phyloP scores from a whole-genome alignment of 2,113 vertebrate species.

The Ploceus nigricollis region DNA sequence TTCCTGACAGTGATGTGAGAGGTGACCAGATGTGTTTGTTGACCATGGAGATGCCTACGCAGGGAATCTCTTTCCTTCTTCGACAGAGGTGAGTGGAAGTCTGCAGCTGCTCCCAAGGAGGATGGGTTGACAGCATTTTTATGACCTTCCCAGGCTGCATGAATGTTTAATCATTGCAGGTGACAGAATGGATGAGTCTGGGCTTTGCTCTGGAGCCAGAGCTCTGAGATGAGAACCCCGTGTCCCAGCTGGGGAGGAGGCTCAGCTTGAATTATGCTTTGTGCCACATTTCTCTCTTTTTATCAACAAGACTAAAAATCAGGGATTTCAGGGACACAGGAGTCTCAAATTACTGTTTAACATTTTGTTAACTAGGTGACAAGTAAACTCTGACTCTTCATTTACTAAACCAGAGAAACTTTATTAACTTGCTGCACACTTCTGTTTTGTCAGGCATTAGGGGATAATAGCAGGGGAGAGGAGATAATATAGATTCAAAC shows the following conservation, averaged over 20 bases:
- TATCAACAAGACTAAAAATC: background rate
- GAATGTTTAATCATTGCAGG: background rate
- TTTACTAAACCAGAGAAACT: background rate
- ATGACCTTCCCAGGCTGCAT: background rate
- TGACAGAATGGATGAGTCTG: background rate
- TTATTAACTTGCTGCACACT: background rate
- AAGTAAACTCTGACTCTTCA: background rate
- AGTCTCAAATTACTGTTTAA: background rate
- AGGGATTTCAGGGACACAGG: background rate
- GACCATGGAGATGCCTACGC: background rate
- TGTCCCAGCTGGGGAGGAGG: background rate
- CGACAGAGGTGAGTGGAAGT: conserved; percentile 27
- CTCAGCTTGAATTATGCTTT: background rate
- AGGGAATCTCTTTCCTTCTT: background rate
- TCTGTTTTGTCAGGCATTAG: background rate
- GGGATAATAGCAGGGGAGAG: background rate
- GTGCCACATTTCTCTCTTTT: background rate
- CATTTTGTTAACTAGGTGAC: background rate
- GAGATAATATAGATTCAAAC: background rate
- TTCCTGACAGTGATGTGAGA: background rate
- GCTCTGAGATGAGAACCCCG: background rate
- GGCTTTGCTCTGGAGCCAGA: background rate
- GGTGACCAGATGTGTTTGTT: background rate
- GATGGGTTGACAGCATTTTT: background rate
- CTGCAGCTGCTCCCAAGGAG: background rate